Base-by-base conservation (phyloP, 2,888 invertebrate species). In the Chrysina gloriosa region DNA sequence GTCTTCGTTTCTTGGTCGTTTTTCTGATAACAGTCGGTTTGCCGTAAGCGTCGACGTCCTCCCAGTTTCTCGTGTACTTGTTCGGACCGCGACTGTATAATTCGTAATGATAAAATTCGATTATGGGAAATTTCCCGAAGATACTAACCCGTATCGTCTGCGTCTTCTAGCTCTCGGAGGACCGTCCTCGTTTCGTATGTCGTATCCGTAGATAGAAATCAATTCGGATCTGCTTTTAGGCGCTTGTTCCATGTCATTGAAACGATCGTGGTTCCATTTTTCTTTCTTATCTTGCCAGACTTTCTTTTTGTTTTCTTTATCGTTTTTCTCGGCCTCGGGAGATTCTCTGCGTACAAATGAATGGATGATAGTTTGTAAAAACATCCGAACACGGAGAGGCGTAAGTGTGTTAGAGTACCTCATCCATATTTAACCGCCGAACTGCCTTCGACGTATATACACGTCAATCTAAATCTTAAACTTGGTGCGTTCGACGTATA, bases 41-140 rank as follows among this genome's bases (percentile, higher is more conserved):
- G 16, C 88, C 86, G 80, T 96, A 96, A 0, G 96, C 96, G 78
- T 93, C 93, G 80, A 94, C 95, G 79, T 96, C 96, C 79, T 96
- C 95, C 95, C 96, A 96, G 68, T 94, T 95, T 7, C 96, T 88
- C 0, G 93, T 94, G 82, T 96, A 96, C 81, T 95, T 96, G 80
- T 92, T 95, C 0, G 96, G 96, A 0, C 96, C 95, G 64, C 96
- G 93, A 0, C 93, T 93, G 77, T 47, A 27, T 21, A 7, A 23
- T 16, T 48, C 25, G 16, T 47, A 75, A 73, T 68, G 56, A 45
- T 58, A 9, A 54, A 2, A 14, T 29, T 36, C 1, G 9, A 27
- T 25, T 21, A 69, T 58, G 66, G 65, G 56, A 63, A 69, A 66
- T 50, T 29, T 29, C 48, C 39, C 34, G 63, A 36, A 29, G 7